Evolutionary conservation across 2,113 vertebrate genomes (phyloP).

Genomic region (Engystomops pustulosus): DNA sequence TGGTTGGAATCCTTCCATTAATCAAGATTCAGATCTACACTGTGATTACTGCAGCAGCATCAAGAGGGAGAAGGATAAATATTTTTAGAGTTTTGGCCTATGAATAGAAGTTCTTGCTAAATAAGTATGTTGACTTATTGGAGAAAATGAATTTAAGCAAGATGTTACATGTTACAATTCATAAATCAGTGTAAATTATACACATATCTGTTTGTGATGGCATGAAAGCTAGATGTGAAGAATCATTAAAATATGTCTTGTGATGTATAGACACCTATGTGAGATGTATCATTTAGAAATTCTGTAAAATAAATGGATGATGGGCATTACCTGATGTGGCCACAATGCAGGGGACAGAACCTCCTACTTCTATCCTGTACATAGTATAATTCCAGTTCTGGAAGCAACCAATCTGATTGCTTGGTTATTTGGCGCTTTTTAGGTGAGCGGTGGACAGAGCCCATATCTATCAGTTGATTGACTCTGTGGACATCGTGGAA

Average conservation of each 20-base stretch:
- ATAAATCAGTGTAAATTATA: neutral
- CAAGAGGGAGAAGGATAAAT: conserved; percentile 1
- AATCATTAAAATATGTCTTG: neutral
- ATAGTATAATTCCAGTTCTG: too few species aligned
- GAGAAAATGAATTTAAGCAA: conserved; percentile 14
- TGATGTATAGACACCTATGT: neutral
- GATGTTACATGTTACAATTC: neutral
- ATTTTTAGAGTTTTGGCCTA: neutral
- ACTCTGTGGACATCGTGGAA: too few species aligned
- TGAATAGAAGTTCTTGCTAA: neutral
- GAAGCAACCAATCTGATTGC: too few species aligned
- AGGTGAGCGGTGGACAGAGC: too few species aligned
- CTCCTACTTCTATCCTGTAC: too few species aligned
- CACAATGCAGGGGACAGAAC: too few species aligned
- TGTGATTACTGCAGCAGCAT: neutral
- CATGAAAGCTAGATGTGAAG: neutral
- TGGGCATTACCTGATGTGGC: too few species aligned
- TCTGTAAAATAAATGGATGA: too few species aligned
- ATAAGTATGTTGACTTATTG: neutral
- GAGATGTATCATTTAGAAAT: neutral
- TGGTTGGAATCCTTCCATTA: neutral
- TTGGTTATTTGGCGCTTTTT: too few species aligned
- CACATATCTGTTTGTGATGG: neutral
- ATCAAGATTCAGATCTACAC: conserved; percentile 13
- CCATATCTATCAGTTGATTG: too few species aligned